These are phyloP conservation scores for Solea solea DNA, from an alignment of 2,113 vertebrate genomes.

Conservation along the genomic window DNA sequence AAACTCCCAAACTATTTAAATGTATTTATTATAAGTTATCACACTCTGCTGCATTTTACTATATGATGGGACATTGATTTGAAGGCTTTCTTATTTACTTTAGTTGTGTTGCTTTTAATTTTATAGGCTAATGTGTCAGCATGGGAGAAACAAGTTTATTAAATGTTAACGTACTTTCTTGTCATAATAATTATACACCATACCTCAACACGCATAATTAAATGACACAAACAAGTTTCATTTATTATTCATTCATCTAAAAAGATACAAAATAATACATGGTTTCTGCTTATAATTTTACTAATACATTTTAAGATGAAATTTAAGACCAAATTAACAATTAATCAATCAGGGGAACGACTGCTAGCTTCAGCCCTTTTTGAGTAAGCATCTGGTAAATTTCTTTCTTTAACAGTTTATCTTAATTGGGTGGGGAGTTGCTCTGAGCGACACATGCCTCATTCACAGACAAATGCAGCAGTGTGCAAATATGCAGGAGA, in stretches of 20 bases:
- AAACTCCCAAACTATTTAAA: too few relatives aligned
- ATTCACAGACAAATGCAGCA: slow-evolving; percentile 30
- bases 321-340: too few relatives aligned
- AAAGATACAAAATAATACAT: too few relatives aligned
- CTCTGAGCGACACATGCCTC: slow-evolving; percentile 10
- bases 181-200: too few relatives aligned
- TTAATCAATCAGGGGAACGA: not conserved
- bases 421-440: not conserved
- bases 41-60: not conserved
- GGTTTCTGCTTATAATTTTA: too few relatives aligned
- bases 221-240: too few relatives aligned
- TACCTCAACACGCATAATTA: too few relatives aligned
- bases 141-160: not conserved
- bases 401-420: not conserved
- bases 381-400: not conserved
- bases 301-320: too few relatives aligned
- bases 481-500: not conserved
- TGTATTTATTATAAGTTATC: not conserved
- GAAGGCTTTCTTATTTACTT: not conserved
- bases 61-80: not conserved
- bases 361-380: not conserved
- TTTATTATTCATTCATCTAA: too few relatives aligned
- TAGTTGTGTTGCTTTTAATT: too few relatives aligned
- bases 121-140: not conserved
- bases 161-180: too few relatives aligned